Percentiles rank a stretch among this genome's conserved stretches.
Evolutionary conservation across 2,888 invertebrate genomes (phyloP).

Genomic region (Napeogenes inachia): DNA sequence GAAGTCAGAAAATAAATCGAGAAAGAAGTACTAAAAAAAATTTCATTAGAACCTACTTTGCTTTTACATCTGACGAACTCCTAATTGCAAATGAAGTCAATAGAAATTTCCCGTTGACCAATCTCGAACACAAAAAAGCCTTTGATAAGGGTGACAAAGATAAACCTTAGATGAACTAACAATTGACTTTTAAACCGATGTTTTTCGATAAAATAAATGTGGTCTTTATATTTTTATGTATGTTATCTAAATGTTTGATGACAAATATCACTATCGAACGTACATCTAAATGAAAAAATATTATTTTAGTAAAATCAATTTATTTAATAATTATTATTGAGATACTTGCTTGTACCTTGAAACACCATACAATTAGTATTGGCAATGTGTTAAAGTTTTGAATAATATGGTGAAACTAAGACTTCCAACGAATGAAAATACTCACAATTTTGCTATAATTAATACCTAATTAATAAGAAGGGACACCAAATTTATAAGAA

Average conservation of each 20-base stretch:
- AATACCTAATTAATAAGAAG: too few species aligned
- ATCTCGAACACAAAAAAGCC: conserved; percentile 20
- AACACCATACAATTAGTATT: too few species aligned
- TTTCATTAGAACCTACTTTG: conserved; percentile 21
- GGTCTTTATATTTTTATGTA: background rate
- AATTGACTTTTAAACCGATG: conserved; percentile 6
- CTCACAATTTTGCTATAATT: too few species aligned
- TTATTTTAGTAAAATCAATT: too few species aligned
- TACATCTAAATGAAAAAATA: too few species aligned
- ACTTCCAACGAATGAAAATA: too few species aligned
- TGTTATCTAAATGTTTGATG: background rate
- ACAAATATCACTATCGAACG: too few species aligned
- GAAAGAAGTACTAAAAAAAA: conserved; percentile 18
- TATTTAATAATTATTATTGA: too few species aligned
- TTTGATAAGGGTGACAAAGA: conserved; percentile 22
- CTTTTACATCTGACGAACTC: conserved; percentile 25
- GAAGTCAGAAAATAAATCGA: background rate
- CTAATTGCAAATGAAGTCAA: conserved; percentile 28
- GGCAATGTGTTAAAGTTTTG: too few species aligned
- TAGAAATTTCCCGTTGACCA: conserved; percentile 18
- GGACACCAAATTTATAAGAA: too few species aligned
- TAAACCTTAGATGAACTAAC: conserved; percentile 8
- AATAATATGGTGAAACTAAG: too few species aligned
- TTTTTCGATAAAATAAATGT: background rate
- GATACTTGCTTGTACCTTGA: too few species aligned